A percentile compares a stretch with the other conserved stretches of the same genome.
Evolutionary conservation across 2,797 vertebrate species (phyloP).

Genomic region (Peromyscus eremicus): DNA sequence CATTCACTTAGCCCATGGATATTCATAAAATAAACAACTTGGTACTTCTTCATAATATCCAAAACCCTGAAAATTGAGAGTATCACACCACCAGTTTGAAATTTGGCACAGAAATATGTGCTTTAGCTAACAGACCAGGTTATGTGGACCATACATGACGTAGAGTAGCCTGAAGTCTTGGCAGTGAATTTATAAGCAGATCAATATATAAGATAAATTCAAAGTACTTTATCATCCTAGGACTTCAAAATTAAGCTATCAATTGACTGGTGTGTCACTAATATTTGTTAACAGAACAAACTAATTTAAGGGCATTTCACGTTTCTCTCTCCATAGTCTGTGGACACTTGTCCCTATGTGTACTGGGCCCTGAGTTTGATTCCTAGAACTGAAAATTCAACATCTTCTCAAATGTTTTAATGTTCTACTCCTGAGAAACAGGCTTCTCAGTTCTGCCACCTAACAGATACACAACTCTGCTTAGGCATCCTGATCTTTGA

Average conservation of each 20-base stretch:
- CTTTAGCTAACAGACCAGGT: not conserved
- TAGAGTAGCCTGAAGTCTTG: not conserved
- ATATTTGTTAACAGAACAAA: not conserved
- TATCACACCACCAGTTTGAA: not conserved
- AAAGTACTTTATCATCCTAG: not conserved
- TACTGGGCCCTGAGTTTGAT: not conserved
- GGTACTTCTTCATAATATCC: slow-evolving; percentile 5
- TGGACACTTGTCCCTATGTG: not conserved
- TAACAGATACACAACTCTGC: not conserved
- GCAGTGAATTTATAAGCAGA: not conserved
- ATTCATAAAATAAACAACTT: not conserved
- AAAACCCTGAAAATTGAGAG: slow-evolving; percentile 11
- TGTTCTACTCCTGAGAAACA: not conserved
- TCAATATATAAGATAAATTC: not conserved
- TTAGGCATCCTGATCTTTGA: not conserved
- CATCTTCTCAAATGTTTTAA: not conserved
- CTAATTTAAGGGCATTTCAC: not conserved
- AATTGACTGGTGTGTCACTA: not conserved
- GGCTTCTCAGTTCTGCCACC: not conserved
- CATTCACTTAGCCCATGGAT: not conserved
- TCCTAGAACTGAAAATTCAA: not conserved
- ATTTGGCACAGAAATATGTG: not conserved
- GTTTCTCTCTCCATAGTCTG: not conserved
- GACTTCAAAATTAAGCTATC: not conserved
- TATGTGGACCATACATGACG: not conserved